Percentiles rank a stretch among this genome's conserved stretches.
phyloP scores from a whole-genome alignment of 2,888 invertebrate species.

The Andrena dorsata region DNA sequence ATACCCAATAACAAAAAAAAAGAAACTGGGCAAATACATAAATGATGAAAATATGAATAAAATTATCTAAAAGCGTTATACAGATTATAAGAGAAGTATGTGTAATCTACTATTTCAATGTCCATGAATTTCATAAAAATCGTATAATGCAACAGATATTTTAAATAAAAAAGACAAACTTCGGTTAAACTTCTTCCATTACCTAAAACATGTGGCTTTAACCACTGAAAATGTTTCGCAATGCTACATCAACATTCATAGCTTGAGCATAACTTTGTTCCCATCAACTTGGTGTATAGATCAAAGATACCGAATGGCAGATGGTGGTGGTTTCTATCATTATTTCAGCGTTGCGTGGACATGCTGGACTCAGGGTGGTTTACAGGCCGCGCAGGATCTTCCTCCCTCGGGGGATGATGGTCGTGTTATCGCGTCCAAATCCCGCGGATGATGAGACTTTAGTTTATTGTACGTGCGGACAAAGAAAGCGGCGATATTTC shows the following conservation, averaged over 20 bases:
- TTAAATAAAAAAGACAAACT: not conserved
- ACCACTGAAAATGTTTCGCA: not conserved
- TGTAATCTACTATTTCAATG: not conserved
- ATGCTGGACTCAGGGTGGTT: conserved; percentile 40
- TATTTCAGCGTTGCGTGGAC: conserved; percentile 51
- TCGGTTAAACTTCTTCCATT: not conserved
- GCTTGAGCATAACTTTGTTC: conserved; percentile 15
- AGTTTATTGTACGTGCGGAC: conserved; percentile 83
- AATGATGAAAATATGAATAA: no score
- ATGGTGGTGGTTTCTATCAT: conserved; percentile 51
- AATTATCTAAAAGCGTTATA: not conserved
- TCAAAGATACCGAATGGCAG: conserved; percentile 32
- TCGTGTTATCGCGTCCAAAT: conserved; percentile 83
- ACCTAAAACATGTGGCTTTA: not conserved
- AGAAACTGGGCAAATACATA: no score
- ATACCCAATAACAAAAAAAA: no score
- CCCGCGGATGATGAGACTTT: conserved; percentile 85
- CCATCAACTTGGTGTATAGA: not conserved
- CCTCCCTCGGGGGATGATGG: conserved; percentile 70
- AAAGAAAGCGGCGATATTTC: conserved; percentile 61
- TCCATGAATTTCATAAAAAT: no score
- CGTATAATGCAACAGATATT: no score
- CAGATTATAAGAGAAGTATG: not conserved
- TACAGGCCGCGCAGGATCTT: conserved; percentile 23
- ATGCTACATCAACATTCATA: conserved; percentile 3